These are phyloP conservation scores for Sebastes taczanowskii DNA, from an alignment of 2,797 vertebrate species.

Conservation along the genomic window DNA sequence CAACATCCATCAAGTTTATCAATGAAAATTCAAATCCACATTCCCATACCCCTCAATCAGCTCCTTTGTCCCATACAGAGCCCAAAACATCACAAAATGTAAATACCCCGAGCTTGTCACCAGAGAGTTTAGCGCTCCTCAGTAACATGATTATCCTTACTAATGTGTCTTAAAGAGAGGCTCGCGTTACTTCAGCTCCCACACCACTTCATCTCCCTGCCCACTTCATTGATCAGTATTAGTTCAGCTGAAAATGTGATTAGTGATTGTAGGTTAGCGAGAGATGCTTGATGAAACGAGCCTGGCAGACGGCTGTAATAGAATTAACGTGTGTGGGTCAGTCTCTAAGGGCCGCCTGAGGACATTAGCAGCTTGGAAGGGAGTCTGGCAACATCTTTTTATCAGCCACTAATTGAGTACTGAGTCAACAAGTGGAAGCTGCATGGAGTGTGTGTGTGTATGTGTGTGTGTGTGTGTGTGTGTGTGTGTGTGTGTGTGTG, in stretches of 20 bases:
- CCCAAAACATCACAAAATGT: background rate
- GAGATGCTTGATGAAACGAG: slow-evolving; percentile 73
- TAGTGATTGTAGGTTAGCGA: slow-evolving; percentile 51
- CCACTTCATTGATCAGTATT: slow-evolving; percentile 59
- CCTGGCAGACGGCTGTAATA: slow-evolving; percentile 59
- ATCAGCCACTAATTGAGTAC: slow-evolving; percentile 75
- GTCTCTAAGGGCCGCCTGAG: slow-evolving; percentile 40
- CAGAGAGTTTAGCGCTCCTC: background rate
- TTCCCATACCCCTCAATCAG: background rate
- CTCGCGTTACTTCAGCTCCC: slow-evolving; percentile 7
- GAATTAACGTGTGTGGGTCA: slow-evolving; percentile 61
- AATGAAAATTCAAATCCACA: background rate
- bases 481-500: no score
- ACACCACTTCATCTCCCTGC: slow-evolving; percentile 29
- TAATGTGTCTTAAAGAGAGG: slow-evolving; percentile 20
- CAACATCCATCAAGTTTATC: background rate
- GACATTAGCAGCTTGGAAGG: slow-evolving; percentile 61
- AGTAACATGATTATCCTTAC: background rate
- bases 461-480: background rate
- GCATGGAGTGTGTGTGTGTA: slow-evolving; percentile 2
- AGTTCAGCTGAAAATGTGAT: slow-evolving; percentile 67
- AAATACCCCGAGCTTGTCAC: background rate
- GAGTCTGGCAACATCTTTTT: slow-evolving; percentile 62
- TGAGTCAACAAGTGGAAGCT: slow-evolving; percentile 73
- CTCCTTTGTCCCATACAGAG: background rate